Evolutionary conservation across 1,140 invertebrate genomes (phyloP).

Genomic region (Zaprionus nigranus): DNA sequence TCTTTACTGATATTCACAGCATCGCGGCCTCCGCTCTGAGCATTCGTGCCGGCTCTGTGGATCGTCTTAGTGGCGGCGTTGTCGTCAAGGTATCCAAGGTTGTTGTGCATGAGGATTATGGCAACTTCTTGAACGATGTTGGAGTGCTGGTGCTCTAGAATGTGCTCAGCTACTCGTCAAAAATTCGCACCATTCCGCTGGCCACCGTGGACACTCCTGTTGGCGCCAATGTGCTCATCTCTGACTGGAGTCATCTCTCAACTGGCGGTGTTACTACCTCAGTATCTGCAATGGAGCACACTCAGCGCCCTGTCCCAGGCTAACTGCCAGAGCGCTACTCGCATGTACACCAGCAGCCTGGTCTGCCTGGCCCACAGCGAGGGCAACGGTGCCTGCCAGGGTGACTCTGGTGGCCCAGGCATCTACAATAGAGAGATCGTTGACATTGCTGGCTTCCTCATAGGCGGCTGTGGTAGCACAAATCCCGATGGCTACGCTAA

Average conservation of each 20-base stretch:
- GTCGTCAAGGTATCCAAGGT: constrained; percentile 41
- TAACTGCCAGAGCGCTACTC: constrained; percentile 31
- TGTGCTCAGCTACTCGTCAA: constrained; percentile 69
- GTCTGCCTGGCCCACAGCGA: constrained; percentile 54
- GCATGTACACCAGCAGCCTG: constrained; percentile 35
- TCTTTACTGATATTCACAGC: not conserved
- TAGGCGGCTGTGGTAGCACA: constrained; percentile 52
- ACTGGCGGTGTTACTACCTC: constrained; percentile 58
- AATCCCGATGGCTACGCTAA: constrained; percentile 86
- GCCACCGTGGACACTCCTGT: constrained; percentile 59
- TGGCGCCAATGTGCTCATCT: constrained; percentile 66
- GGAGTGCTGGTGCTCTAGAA: constrained; percentile 84
- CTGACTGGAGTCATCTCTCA: constrained; percentile 85
- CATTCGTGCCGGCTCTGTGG: constrained; percentile 57
- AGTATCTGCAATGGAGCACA: too few relatives aligned
- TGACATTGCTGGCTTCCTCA: constrained; percentile 64
- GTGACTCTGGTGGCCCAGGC: constrained; percentile 74
- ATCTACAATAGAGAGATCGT: constrained; percentile 62
- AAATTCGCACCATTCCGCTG: constrained; percentile 78
- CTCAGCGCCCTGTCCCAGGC: constrained; percentile 42
- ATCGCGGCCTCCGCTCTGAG: constrained; percentile 23
- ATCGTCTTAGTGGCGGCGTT: constrained; percentile 59
- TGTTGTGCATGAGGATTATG: constrained; percentile 81
- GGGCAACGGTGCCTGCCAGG: constrained; percentile 58
- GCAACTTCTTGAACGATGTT: constrained; percentile 85